Percentiles rank a stretch among this genome's conserved stretches.
phyloP scores from a whole-genome alignment of 1,140 invertebrate genomes.

The Diorhabda elongata region DNA sequence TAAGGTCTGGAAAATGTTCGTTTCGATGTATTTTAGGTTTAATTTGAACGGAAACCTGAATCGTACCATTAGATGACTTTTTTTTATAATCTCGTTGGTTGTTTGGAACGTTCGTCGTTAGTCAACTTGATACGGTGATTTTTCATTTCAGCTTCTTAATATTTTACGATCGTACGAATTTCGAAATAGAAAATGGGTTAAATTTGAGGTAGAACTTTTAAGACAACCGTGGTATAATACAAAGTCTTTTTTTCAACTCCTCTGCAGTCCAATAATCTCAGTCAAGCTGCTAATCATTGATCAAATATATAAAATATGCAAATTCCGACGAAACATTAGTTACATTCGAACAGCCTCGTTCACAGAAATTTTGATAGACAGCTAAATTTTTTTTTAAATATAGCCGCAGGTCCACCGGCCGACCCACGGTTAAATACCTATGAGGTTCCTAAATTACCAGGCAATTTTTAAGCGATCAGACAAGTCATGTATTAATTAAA shows the following conservation, averaged over 20 bases:
- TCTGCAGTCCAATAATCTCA: background rate
- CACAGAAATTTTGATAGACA: conserved; percentile 15
- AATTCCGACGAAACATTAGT: conserved; percentile 5
- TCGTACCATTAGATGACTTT: no score
- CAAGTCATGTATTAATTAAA: conserved; percentile 20
- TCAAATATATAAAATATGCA: conserved; percentile 18
- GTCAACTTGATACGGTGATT: no score
- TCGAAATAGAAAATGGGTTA: no score
- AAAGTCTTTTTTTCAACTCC: background rate
- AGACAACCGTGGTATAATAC: no score
- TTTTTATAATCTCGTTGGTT: no score
- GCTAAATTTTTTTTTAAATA: conserved; percentile 9
- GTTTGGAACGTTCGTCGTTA: no score
- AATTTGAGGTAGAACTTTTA: no score
- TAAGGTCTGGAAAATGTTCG: no score
- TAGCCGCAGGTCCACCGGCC: background rate
- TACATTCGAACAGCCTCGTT: conserved; percentile 12
- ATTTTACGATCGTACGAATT: no score
- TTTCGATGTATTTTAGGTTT: no score
- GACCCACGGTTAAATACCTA: conserved; percentile 4
- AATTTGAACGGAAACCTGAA: no score
- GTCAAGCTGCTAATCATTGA: conserved; percentile 4
- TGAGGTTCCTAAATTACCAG: conserved; percentile 12
- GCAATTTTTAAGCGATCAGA: conserved; percentile 20
- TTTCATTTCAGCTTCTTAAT: no score